Conservation (phyloP, 1,140 invertebrate genomes). For the Cherax destructor region DNA sequence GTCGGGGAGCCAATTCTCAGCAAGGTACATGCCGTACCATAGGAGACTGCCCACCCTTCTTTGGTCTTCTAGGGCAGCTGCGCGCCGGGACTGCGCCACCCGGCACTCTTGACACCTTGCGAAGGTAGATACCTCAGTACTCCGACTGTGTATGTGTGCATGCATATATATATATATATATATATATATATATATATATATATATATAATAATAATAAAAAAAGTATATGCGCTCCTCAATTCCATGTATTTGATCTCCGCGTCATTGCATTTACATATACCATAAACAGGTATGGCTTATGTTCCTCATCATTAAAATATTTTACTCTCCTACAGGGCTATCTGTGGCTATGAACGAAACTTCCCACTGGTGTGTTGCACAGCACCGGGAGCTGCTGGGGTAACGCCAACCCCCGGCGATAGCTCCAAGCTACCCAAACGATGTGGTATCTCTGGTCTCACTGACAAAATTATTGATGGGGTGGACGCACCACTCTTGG, state of each 20-base stretch:
- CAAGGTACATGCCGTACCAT: not conserved
- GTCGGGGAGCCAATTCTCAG: not conserved
- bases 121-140: not conserved
- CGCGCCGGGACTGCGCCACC: not conserved
- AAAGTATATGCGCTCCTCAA: no score
- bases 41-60: not conserved
- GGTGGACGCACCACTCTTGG: conserved; percentile 12
- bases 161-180: no score
- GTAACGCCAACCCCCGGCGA: not conserved
- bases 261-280: not conserved
- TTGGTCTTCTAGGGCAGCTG: not conserved
- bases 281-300: not conserved
- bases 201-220: no score
- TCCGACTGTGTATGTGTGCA: not conserved
- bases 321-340: not conserved
- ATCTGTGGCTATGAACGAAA: not conserved
- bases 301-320: not conserved
- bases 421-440: not conserved
- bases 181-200: no score
- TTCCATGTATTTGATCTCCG: no score
- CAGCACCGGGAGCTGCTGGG: not conserved
- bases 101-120: not conserved
- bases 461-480: conserved; percentile 21
- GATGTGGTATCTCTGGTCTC: not conserved
- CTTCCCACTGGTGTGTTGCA: conserved; percentile 1